Evolutionary conservation across 37 sponge, comb jelly and placozoan genomes (phyloP), one percentile per base, ranked within the genome.

Genomic region (Tethya wilhelma): DNA sequence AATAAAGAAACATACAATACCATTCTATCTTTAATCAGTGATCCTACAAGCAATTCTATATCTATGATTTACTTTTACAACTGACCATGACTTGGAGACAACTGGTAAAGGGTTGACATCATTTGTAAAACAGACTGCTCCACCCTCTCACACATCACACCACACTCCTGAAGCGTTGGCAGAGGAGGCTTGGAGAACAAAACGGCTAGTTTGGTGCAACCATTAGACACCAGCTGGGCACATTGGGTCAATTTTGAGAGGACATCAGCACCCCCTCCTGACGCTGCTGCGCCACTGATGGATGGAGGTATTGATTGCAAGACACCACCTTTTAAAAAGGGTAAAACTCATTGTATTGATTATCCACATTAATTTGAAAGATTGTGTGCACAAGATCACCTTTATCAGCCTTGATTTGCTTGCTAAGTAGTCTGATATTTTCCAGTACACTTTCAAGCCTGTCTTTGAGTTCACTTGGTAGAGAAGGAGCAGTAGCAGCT

Each of bases 191-290:
- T 63, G 46, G 85, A 84, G 55, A 90, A 90, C 49, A 84, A 63
- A 14, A 90, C 72, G 6, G 85, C 76, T 45, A 90, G 31, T 59
- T 84, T 90, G 19, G 85, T 84, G 64, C 75, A 71, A 12, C 37
- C 37, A 19, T 71, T 73, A 22, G 87, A 87, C 34, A 79, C 69
- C 4, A 40, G 32, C 28, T 68, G 69, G n/a, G 67, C 38, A 39
- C 53, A 28, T 30, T 49, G 40, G 1, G 69, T 31, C 36, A 84
- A 29, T 38, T 65, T 73, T 38, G 66, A 32, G 34, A 72, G 75
- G 66, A 65, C 29, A 37, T 58, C 65, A 65, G 55, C 8, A 31
- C n/a, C n/a, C n/a, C n/a, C n/a, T n/a, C n/a, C n/a, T n/a, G n/a
- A n/a, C n/a, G n/a, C n/a, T n/a, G n/a, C n/a, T n/a, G n/a, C n/a